A percentile compares a stretch with the other conserved stretches of the same genome.
Conservation (phyloP, 2,113 vertebrate species). For the Macaca mulatta region DNA sequence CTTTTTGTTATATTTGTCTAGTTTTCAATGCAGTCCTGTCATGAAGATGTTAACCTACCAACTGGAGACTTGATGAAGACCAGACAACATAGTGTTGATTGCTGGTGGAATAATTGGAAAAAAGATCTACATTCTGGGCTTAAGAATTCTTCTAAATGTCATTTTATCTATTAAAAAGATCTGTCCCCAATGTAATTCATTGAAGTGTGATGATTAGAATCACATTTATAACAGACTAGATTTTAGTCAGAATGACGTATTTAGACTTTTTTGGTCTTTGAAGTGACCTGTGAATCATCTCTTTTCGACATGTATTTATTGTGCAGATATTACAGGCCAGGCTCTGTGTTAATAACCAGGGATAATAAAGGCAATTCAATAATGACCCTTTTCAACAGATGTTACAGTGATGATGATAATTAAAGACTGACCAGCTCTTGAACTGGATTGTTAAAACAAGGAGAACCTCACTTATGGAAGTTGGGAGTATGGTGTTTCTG, state of each 20-base stretch:
- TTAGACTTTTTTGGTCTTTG: neutral
- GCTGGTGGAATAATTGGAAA: neutral
- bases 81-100: neutral
- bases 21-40: neutral
- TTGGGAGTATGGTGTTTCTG: neutral
- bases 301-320: neutral
- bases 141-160: neutral
- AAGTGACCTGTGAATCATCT: neutral
- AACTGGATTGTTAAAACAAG: neutral
- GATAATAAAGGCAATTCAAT: neutral
- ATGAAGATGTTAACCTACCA: neutral
- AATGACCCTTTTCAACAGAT: neutral
- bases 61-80: neutral
- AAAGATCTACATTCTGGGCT: neutral
- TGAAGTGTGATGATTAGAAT: neutral
- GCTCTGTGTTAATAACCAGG: neutral
- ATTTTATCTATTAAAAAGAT: neutral
- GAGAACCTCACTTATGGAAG: neutral
- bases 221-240: neutral
- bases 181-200: neutral
- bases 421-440: neutral
- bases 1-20: no score
- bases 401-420: neutral
- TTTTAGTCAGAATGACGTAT: neutral
- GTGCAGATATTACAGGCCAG: neutral